Base-by-base conservation (phyloP, 2,797 vertebrate species). In the Nothura maculosa region DNA sequence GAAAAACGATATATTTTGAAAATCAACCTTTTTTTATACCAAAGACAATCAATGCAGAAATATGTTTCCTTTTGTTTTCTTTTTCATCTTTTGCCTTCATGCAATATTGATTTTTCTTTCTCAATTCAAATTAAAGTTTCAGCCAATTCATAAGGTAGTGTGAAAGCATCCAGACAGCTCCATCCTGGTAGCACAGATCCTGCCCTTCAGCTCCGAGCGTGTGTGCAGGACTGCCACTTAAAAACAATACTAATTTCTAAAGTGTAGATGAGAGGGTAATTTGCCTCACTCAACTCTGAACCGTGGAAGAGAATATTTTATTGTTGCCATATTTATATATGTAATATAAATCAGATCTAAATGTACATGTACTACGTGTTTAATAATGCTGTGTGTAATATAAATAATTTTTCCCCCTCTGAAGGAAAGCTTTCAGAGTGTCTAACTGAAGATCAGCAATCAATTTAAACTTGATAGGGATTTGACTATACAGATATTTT, bases 41-140 rank as follows among this genome's bases (percentile, higher is more conserved):
- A 72, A 72, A 28, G 30, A 32, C 17, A 78, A 54, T 6, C 20
- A 66, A 85, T 38, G 22, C 8, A 66, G 19, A 62, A 76, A 80
- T 12, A 1, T 0, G 54, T 3, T 40, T 2, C 16, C 8, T 43
- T 73, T 57, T 1, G 57, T 58, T 3, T 24, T 40, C 2, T 19
- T 9, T 48, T 57, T 1, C 63, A 17, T 3, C 34, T 64, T 60
- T 81, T 70, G 73, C 4, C 5, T 90, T 76, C 55, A 15, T 18
- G 60, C 19, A 61, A 17, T 77, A 67, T 18, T 25, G 0, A 7
- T 61, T 90, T 93, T 52, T 72, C 73, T 30, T 43, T 17, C 20
- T 76, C 36, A 42, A 64, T 70, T 82, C 6, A 58, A 85, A 66
- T 45, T 21, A 24, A 8, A 25, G 28, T 20, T 40, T 1, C 3